Percentiles rank a stretch among this genome's conserved stretches.
Conservation (phyloP, 2,113 vertebrate genomes). For the Pteruthius melanotis region DNA sequence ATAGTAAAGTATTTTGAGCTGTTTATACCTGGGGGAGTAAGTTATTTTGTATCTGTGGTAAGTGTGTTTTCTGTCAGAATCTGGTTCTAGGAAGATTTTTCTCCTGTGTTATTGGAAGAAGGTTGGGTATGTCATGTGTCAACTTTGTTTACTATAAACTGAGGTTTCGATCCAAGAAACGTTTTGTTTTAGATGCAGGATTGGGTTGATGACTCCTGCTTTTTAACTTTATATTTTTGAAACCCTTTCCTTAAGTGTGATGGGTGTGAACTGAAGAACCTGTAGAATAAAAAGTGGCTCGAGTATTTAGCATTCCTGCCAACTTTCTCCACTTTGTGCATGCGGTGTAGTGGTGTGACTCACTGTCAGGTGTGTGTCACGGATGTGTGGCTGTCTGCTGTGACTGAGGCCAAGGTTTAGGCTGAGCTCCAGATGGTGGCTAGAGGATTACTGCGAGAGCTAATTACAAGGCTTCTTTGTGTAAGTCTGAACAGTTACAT, state of each 20-base stretch:
- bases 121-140: background rate
- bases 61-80: background rate
- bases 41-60: background rate
- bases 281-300: background rate
- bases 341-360: background rate
- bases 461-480: conserved; percentile 23
- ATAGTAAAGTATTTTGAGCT: background rate
- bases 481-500: conserved; percentile 24
- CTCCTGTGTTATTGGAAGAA: background rate
- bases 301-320: background rate
- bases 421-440: conserved; percentile 41
- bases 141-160: background rate
- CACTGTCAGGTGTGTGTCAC: background rate
- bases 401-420: background rate
- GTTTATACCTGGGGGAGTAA: background rate
- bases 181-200: background rate
- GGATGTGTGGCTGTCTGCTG: background rate
- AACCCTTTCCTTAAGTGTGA: background rate
- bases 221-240: background rate
- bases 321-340: background rate
- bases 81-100: background rate
- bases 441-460: conserved; percentile 15
- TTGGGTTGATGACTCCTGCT: background rate
- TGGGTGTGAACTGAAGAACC: background rate
- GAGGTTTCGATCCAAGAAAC: background rate